phyloP scores from a whole-genome alignment of 2,888 invertebrate species.

The Hymenopus coronatus region DNA sequence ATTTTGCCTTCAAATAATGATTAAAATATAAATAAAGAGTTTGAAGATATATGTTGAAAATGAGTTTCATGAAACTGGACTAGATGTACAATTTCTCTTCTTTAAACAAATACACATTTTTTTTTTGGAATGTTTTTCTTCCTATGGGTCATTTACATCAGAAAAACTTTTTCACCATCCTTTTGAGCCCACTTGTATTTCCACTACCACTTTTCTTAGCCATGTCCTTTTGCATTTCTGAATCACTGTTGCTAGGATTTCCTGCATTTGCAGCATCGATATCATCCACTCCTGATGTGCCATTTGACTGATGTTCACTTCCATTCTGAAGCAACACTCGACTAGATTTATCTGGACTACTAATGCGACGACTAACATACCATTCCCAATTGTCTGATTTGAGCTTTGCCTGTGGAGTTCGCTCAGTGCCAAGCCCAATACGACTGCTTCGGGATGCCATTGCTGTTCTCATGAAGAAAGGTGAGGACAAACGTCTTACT shows the following conservation, averaged over 20 bases:
- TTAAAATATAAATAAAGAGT: not conserved
- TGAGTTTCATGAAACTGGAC: not conserved
- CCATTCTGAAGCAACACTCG: conserved; percentile 29
- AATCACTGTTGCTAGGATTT: conserved; percentile 38
- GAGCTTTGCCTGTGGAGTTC: conserved; percentile 35
- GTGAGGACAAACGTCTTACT: conserved; percentile 37
- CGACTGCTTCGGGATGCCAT: conserved; percentile 42
- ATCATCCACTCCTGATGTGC: conserved; percentile 40
- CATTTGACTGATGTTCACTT: conserved; percentile 35
- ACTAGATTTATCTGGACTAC: conserved; percentile 32
- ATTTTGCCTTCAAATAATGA: not conserved
- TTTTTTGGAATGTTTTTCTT: not conserved
- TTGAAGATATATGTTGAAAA: not conserved
- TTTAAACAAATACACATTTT: not conserved
- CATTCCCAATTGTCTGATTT: conserved; percentile 45
- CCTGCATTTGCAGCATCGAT: not conserved
- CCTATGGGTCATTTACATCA: conserved; percentile 44
- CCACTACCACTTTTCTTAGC: conserved; percentile 55
- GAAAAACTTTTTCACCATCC: conserved; percentile 77
- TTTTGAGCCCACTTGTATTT: conserved; percentile 61
- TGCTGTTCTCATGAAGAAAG: conserved; percentile 50
- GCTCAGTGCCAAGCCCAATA: conserved; percentile 3
- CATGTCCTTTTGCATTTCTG: conserved; percentile 32
- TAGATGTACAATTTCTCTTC: not conserved
- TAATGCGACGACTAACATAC: conserved; percentile 38